phyloP scores from a whole-genome alignment of 1,140 invertebrate species.

The Myzus persicae region DNA sequence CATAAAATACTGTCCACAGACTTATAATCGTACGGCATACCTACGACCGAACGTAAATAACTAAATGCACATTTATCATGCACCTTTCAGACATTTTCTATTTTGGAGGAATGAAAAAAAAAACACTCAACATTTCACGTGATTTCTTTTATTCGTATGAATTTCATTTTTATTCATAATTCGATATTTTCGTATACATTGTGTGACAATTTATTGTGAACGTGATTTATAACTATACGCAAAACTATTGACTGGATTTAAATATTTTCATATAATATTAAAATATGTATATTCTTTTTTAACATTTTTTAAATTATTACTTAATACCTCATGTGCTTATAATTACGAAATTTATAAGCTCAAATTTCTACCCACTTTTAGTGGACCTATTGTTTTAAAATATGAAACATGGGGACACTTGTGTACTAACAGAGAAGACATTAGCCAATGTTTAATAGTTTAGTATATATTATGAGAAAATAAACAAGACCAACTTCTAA shows the following conservation, averaged over 20 bases:
- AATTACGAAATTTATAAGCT: neutral
- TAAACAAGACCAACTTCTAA: neutral
- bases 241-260: neutral
- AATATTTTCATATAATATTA: neutral
- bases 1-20: neutral
- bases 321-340: neutral
- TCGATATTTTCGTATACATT: conserved; percentile 15
- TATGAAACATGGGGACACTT: neutral
- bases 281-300: too few relatives aligned
- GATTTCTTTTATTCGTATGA: conserved; percentile 18
- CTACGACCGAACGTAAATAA: neutral
- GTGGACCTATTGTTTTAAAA: neutral
- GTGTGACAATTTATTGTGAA: neutral
- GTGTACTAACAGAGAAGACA: neutral
- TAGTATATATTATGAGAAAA: neutral
- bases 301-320: neutral
- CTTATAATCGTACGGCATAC: neutral
- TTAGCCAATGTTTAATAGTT: neutral
- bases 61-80: conserved; percentile 37
- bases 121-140: neutral
- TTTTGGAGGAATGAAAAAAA: neutral
- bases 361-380: neutral
- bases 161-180: neutral
- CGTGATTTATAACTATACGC: neutral
- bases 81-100: neutral